phyloP scores from a whole-genome alignment of 2,113 vertebrate genomes.

The Oncorhynchus tshawytscha region DNA sequence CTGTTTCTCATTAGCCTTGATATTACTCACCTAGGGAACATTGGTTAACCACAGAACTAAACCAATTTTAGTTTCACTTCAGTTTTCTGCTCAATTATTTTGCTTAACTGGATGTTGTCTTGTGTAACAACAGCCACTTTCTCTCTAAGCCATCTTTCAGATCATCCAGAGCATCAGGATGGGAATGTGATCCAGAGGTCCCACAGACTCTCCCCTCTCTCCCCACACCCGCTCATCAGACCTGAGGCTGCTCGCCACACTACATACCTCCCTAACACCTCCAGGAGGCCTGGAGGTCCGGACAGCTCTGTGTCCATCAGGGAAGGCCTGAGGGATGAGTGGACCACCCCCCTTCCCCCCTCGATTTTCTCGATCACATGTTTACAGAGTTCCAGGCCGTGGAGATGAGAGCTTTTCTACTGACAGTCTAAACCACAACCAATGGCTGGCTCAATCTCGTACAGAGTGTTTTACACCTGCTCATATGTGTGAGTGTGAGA shows the following conservation, averaged over 20 bases:
- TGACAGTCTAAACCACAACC: conserved; percentile 51
- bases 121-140: background rate
- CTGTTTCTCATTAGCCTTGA: no score
- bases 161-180: conserved; percentile 90
- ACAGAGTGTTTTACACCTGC: background rate
- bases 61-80: no score
- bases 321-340: background rate
- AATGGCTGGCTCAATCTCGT: conserved; percentile 24
- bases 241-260: conserved; percentile 23
- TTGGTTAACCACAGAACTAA: no score
- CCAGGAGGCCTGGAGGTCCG: conserved; percentile 32
- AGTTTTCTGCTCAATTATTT: background rate
- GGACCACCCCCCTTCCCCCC: background rate
- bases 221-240: conserved; percentile 28
- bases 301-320: conserved; percentile 11
- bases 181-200: conserved; percentile 78
- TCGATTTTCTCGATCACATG: conserved; percentile 18
- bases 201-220: conserved; percentile 18
- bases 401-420: conserved; percentile 71
- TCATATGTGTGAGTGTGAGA: conserved; percentile 1
- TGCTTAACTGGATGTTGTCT: background rate
- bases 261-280: background rate
- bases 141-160: conserved; percentile 83
- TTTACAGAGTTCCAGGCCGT: conserved; percentile 66
- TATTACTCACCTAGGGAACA: no score